Conservation (phyloP, 1,140 invertebrate genomes). For the Cephus cinctus region DNA sequence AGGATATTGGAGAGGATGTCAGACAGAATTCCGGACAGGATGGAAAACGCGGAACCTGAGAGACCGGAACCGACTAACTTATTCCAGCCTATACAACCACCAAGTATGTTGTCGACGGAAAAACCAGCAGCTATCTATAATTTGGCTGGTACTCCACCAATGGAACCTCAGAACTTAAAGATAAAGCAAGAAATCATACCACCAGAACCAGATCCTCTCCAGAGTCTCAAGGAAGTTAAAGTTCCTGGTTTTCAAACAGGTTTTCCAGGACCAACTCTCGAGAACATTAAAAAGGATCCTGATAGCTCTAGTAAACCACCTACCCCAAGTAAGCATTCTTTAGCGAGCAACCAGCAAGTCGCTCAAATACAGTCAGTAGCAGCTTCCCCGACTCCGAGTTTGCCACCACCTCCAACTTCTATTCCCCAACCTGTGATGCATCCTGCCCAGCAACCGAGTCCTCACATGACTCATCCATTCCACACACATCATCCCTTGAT, state of each 20-base stretch:
- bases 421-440: conserved; percentile 70
- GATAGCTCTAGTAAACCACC: conserved; percentile 55
- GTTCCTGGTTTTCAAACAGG: conserved; percentile 68
- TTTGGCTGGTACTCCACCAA: conserved; percentile 55
- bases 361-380: conserved; percentile 44
- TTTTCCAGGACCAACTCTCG: conserved; percentile 61
- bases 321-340: conserved; percentile 44
- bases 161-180: conserved; percentile 74
- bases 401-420: conserved; percentile 65
- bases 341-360: conserved; percentile 46
- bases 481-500: conserved; percentile 67
- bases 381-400: conserved; percentile 47
- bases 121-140: conserved; percentile 41
- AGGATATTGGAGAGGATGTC: conserved; percentile 12
- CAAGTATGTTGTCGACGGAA: conserved; percentile 33
- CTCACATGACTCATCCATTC: conserved; percentile 62
- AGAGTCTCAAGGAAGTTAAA: conserved; percentile 78
- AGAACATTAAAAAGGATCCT: conserved; percentile 76
- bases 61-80: conserved; percentile 45
- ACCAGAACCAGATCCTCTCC: conserved; percentile 67
- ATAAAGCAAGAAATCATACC: conserved; percentile 75
- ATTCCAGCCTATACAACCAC: conserved; percentile 58
- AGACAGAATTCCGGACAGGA: conserved; percentile 23
- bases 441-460: conserved; percentile 65
- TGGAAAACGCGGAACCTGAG: conserved; percentile 32